A percentile compares a stretch with the other conserved stretches of the same genome.
Evolutionary conservation across 2,113 vertebrate genomes (phyloP).

Genomic region (Quiscalus mexicanus): DNA sequence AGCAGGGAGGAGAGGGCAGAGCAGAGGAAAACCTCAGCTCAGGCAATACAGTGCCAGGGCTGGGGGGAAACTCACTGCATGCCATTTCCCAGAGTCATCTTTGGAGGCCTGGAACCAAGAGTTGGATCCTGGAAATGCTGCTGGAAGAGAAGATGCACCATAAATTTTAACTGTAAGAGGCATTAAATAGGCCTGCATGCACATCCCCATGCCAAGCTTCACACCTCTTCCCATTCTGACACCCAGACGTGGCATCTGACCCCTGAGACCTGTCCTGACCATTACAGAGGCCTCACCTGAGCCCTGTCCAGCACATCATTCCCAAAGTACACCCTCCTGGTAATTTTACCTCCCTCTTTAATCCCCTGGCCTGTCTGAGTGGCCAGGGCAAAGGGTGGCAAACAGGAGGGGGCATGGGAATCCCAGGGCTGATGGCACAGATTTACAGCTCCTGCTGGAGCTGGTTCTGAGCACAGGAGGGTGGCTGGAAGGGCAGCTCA

Average conservation of each 20-base stretch:
- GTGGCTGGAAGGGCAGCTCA: neutral
- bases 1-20: neutral
- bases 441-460: neutral
- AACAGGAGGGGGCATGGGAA: neutral
- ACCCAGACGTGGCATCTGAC: neutral
- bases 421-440: accelerated
- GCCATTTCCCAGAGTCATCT: neutral
- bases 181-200: neutral
- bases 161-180: neutral
- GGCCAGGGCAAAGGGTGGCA: neutral
- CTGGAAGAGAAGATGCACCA: neutral
- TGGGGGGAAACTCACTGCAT: neutral
- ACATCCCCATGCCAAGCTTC: neutral
- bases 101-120: neutral
- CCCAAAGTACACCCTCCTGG: neutral
- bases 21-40: neutral
- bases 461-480: neutral
- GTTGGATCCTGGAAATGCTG: neutral
- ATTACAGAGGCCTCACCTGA: neutral
- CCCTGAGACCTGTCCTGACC: neutral
- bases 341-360: neutral
- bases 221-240: neutral
- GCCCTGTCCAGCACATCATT: neutral
- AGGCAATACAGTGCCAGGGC: neutral
- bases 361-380: neutral